A percentile compares a stretch with the other conserved stretches of the same genome.
These are phyloP conservation scores for Mohoua ochrocephala DNA, from an alignment of 2,113 vertebrate genomes.

Conservation along the genomic window DNA sequence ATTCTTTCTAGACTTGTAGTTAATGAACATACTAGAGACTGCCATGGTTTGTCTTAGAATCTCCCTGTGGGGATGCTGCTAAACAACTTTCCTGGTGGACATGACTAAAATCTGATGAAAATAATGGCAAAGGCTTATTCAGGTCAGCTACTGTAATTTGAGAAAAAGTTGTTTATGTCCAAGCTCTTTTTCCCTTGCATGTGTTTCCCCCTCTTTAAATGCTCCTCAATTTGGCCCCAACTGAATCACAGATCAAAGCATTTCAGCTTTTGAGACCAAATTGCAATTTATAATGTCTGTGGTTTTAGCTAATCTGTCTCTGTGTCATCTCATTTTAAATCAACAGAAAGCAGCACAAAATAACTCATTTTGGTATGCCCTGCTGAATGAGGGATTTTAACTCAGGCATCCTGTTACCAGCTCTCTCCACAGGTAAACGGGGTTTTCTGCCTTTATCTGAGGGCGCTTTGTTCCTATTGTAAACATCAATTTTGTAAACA, in stretches of 20 bases:
- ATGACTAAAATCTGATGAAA: background rate
- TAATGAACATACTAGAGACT: background rate
- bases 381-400: background rate
- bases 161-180: constrained; percentile 21
- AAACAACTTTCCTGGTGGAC: background rate
- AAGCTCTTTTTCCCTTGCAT: background rate
- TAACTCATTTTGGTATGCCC: background rate
- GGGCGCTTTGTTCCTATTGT: background rate
- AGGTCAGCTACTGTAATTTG: constrained; percentile 15
- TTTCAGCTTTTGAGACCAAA: constrained; percentile 66
- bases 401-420: background rate
- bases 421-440: background rate
- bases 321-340: constrained; percentile 70
- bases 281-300: constrained; percentile 69
- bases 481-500: constrained; percentile 51
- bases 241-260: constrained; percentile 70
- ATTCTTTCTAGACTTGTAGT: background rate
- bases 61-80: background rate
- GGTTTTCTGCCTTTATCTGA: constrained; percentile 9
- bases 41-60: background rate
- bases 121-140: background rate
- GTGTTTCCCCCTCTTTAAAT: constrained; percentile 46
- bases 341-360: constrained; percentile 63
- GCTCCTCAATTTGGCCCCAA: constrained; percentile 17
- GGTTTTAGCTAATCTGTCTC: constrained; percentile 70